phyloP scores from a whole-genome alignment of 1,140 invertebrate genomes.

The Camponotus floridanus region DNA sequence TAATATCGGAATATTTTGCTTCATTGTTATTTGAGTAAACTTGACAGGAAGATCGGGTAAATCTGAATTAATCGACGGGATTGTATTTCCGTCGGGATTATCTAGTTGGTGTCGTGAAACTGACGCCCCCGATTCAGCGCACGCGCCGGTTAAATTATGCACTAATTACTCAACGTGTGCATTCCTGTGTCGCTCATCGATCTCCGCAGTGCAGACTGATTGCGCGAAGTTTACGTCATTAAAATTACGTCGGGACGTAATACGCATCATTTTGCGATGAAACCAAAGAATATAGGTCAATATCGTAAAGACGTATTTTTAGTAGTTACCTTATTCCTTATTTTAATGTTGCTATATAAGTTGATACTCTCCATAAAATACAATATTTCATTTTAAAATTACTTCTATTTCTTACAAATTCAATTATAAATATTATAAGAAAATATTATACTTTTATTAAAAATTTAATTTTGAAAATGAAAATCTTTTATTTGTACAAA shows the following conservation, averaged over 20 bases:
- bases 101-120: conserved; percentile 40
- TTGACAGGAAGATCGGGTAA: conserved; percentile 10
- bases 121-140: conserved; percentile 47
- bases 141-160: conserved; percentile 56
- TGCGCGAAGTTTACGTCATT: conserved; percentile 40
- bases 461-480: not conserved
- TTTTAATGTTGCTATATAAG: not conserved
- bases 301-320: conserved; percentile 22
- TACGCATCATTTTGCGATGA: not conserved
- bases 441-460: not conserved
- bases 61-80: conserved; percentile 22
- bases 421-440: not conserved
- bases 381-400: not conserved
- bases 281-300: conserved; percentile 37
- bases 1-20: not conserved
- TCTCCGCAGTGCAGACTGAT: conserved; percentile 46
- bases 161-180: conserved; percentile 59
- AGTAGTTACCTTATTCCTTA: not conserved
- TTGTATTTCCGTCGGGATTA: conserved; percentile 40
- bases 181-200: conserved; percentile 58
- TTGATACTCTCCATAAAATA: not conserved
- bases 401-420: not conserved
- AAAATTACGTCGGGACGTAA: conserved; percentile 47
- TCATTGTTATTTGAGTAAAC: not conserved
- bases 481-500: not conserved